Percentiles rank a stretch among this genome's conserved stretches.
Conservation (phyloP, 2,797 vertebrate species). For the Anguilla pacifica region DNA sequence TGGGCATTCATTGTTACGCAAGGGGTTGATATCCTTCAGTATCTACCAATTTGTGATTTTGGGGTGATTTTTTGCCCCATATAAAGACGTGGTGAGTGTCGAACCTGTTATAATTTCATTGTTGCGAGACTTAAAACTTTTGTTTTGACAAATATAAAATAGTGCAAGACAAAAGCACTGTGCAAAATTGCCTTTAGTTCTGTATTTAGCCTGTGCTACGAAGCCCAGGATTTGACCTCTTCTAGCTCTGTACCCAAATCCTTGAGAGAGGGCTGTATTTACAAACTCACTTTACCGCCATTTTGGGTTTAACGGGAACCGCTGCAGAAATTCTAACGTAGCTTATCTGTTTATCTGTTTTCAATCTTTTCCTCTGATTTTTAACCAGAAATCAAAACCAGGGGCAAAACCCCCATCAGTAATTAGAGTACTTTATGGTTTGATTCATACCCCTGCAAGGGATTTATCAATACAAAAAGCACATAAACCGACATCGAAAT, state of each 20-base stretch:
- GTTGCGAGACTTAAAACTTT: background rate
- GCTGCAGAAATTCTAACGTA: constrained; percentile 53
- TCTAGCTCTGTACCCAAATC: constrained; percentile 57
- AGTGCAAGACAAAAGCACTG: constrained; percentile 61
- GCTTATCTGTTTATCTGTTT: constrained; percentile 6
- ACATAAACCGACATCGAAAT: background rate
- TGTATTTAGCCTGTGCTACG: constrained; percentile 91
- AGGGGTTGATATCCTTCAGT: background rate
- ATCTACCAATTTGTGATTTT: background rate
- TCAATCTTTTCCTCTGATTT: background rate
- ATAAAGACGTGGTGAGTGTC: background rate
- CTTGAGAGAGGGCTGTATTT: constrained; percentile 54
- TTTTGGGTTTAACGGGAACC: constrained; percentile 53
- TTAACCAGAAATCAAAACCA: constrained; percentile 33
- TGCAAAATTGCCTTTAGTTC: constrained; percentile 88
- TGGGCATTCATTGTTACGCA: background rate
- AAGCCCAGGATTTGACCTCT: constrained; percentile 84
- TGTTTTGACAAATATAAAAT: constrained; percentile 27
- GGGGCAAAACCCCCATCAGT: constrained; percentile 9
- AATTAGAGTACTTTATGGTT: background rate
- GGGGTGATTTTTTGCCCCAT: background rate
- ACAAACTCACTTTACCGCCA: constrained; percentile 62
- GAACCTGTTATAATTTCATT: background rate
- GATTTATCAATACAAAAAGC: constrained; percentile 20
- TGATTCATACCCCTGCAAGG: constrained; percentile 20